Evolutionary conservation across 2,888 invertebrate species (phyloP).

Genomic region (Digitonthophagus gazella): DNA sequence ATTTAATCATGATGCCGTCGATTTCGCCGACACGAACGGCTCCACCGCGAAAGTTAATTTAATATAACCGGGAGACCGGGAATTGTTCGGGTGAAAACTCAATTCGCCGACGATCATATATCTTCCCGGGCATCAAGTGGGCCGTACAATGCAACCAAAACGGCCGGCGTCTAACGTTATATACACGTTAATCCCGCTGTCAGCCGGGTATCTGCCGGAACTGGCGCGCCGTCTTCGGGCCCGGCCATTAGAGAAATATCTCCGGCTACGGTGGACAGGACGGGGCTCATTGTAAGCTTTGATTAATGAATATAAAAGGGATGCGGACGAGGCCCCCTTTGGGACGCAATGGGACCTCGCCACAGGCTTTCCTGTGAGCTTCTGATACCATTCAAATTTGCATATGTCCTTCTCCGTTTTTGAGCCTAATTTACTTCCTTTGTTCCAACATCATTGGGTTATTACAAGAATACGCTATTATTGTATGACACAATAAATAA

Average conservation of each 20-base stretch:
- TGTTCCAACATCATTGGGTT: not conserved
- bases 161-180: slow-evolving; percentile 11
- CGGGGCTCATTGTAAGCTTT: slow-evolving; percentile 34
- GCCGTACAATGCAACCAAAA: not conserved
- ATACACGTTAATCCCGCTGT: slow-evolving; percentile 8
- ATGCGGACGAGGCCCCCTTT: slow-evolving; percentile 2
- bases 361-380: slow-evolving; percentile 2
- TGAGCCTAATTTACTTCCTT: slow-evolving; percentile 34
- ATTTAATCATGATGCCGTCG: not conserved
- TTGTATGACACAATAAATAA: not conserved
- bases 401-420: slow-evolving; percentile 37
- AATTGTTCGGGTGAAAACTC: not conserved
- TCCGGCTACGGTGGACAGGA: slow-evolving; percentile 32
- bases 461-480: not conserved
- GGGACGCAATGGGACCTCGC: slow-evolving; percentile 2
- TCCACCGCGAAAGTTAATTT: not conserved
- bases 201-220: slow-evolving; percentile 1
- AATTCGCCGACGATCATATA: not conserved
- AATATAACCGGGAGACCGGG: not conserved
- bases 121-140: not conserved
- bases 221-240: slow-evolving; percentile 9
- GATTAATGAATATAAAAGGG: slow-evolving; percentile 38
- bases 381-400: slow-evolving; percentile 34
- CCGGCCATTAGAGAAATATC: slow-evolving; percentile 31
- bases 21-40: not conserved